Evolutionary conservation across 2,888 invertebrate genomes (phyloP), one percentile per base, ranked within the genome.

Genomic region (Plutella xylostella): DNA sequence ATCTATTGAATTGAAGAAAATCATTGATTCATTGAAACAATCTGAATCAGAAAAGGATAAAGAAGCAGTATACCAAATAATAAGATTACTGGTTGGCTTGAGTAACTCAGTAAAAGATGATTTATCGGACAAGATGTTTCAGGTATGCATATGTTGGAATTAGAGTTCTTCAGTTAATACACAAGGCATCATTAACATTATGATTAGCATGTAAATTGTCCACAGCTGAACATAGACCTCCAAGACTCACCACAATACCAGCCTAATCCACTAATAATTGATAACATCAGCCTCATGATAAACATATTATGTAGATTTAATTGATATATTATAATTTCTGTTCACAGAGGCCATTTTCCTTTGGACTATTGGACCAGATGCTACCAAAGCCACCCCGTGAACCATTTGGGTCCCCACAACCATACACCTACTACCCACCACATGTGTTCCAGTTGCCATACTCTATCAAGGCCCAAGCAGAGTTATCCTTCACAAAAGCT

Each of bases 281-380:
- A 28, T 28, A 28, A 4, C 9, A 28, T 6, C 4, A 12, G 9
- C 3, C 28, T 28, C n/a, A n/a, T n/a, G n/a, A n/a, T n/a, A n/a
- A n/a, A n/a, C n/a, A n/a, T n/a, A n/a, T n/a, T n/a, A n/a, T n/a
- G n/a, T n/a, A n/a, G n/a, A n/a, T n/a, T n/a, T n/a, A n/a, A n/a
- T n/a, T n/a, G n/a, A n/a, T n/a, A n/a, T n/a, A n/a, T n/a, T n/a
- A n/a, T n/a, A n/a, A n/a, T 37, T 37, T 28, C 14, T 20, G 14
- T 39, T 75, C 77, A 47, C 65, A 85, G 85, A 73, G 61, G 52
- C 85, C 85, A 12, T 85, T 84, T 52, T 65, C 74, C 46, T 84
- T 80, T 65, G 85, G 85, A 0, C 57, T 72, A 2, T 51, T 82
- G 0, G 68, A 80, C 56, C 66, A 77, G 49, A 82, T 85, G 78